A percentile compares a stretch with the other conserved stretches of the same genome.
phyloP scores from a whole-genome alignment of 2,797 vertebrate species.

The Sciurus carolinensis region DNA sequence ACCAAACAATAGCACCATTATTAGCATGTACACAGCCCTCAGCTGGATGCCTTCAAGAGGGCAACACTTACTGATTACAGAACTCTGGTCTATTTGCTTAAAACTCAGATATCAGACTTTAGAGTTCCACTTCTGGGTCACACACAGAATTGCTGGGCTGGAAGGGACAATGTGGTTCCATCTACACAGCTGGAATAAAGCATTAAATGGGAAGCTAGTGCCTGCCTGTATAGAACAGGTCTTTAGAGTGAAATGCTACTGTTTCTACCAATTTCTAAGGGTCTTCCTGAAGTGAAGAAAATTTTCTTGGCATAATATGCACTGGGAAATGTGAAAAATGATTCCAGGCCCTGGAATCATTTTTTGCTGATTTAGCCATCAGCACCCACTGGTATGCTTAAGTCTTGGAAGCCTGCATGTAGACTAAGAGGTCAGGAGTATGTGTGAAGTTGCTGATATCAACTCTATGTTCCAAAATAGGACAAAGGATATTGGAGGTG shows the following conservation, averaged over 20 bases:
- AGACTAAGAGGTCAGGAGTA: not conserved
- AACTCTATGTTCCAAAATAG: not conserved
- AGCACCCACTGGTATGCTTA: not conserved
- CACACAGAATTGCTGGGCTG: not conserved
- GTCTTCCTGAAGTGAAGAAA: constrained; percentile 29
- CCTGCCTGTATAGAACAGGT: not conserved
- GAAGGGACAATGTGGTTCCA: not conserved
- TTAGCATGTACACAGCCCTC: not conserved
- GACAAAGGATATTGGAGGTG: not conserved
- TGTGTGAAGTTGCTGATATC: not conserved
- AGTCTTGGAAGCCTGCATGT: not conserved
- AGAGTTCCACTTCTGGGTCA: not conserved
- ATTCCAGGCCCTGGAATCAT: not conserved
- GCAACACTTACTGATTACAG: not conserved
- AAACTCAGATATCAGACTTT: constrained; percentile 33
- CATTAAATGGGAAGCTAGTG: not conserved
- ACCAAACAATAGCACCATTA: not conserved
- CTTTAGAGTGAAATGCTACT: not conserved
- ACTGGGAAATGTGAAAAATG: not conserved
- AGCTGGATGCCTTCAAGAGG: not conserved
- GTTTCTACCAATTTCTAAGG: constrained; percentile 8
- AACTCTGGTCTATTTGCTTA: not conserved
- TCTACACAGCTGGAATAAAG: not conserved
- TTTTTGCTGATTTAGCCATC: not conserved
- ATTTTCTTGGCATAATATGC: not conserved